These are phyloP conservation scores for Catocala fraxini DNA, from an alignment of 2,888 invertebrate genomes.

Conservation along the genomic window DNA sequence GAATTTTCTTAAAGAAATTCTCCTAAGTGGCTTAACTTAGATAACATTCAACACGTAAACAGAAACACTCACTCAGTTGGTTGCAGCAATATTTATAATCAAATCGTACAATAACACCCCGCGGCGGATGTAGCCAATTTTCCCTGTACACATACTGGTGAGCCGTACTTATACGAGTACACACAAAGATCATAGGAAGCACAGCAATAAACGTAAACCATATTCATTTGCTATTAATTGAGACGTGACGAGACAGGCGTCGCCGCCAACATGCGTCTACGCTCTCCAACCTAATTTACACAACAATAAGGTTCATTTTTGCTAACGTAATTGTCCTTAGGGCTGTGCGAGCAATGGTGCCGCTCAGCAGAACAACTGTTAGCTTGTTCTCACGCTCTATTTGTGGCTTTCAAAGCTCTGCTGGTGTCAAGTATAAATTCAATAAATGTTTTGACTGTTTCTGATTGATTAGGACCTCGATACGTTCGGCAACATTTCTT, in stretches of 20 bases:
- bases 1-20: background rate
- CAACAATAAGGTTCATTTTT: constrained; percentile 54
- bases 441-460: constrained; percentile 60
- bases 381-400: constrained; percentile 74
- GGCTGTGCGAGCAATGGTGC: constrained; percentile 55
- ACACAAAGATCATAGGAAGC: constrained; percentile 58
- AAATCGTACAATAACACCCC: constrained; percentile 25
- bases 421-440: constrained; percentile 59
- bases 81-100: constrained; percentile 37
- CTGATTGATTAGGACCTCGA: constrained; percentile 43
- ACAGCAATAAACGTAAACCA: constrained; percentile 55
- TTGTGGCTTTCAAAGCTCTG: constrained; percentile 66
- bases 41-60: constrained; percentile 1
- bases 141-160: constrained; percentile 32
- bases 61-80: background rate
- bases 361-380: constrained; percentile 63
- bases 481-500: constrained; percentile 17
- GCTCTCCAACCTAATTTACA: constrained; percentile 44
- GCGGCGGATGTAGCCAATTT: constrained; percentile 43
- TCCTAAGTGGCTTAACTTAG: background rate
- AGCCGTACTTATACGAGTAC: constrained; percentile 37
- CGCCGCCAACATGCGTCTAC: constrained; percentile 40
- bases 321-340: constrained; percentile 34
- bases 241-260: constrained; percentile 67
- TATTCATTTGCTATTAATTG: constrained; percentile 73